These are phyloP conservation scores for Anoplopoma fimbria DNA, from an alignment of 2,113 vertebrate genomes.

Conservation along the genomic window DNA sequence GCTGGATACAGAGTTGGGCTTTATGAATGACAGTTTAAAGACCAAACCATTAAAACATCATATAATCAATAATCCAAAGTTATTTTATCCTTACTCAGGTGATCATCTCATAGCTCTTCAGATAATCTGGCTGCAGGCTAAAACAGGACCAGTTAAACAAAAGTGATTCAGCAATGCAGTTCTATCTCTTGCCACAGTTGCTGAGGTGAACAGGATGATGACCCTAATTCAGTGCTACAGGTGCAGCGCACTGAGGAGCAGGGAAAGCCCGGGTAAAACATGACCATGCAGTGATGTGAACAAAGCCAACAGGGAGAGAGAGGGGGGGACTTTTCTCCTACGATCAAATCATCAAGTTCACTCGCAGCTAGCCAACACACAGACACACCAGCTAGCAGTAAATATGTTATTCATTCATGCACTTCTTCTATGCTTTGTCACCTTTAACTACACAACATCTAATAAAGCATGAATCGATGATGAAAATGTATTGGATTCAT, in stretches of 20 bases:
- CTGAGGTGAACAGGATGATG: slow-evolving; percentile 1
- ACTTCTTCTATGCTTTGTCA: not conserved
- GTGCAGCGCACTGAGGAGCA: not conserved
- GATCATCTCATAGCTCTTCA: not conserved
- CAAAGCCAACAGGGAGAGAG: not conserved
- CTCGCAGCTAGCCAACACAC: not conserved
- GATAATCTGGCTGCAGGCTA: not conserved
- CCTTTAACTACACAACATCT: not conserved
- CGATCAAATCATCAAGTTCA: slow-evolving; percentile 3
- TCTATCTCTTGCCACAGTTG: not conserved
- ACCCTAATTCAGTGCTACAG: not conserved
- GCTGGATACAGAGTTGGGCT: not conserved
- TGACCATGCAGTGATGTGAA: not conserved
- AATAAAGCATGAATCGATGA: too few species aligned
- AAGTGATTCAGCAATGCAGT: not conserved
- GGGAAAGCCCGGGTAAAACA: slow-evolving; percentile 11
- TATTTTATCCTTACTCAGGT: not conserved
- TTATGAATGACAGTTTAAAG: not conserved
- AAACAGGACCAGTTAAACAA: not conserved
- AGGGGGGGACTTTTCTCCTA: not conserved
- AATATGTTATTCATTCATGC: not conserved
- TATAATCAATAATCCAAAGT: not conserved
- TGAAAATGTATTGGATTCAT: too few species aligned
- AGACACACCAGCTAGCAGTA: not conserved
- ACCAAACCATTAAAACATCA: not conserved